Percentiles rank a stretch among this genome's conserved stretches.
Conservation (phyloP, 2,888 invertebrate species). For the Erebia ligea region DNA sequence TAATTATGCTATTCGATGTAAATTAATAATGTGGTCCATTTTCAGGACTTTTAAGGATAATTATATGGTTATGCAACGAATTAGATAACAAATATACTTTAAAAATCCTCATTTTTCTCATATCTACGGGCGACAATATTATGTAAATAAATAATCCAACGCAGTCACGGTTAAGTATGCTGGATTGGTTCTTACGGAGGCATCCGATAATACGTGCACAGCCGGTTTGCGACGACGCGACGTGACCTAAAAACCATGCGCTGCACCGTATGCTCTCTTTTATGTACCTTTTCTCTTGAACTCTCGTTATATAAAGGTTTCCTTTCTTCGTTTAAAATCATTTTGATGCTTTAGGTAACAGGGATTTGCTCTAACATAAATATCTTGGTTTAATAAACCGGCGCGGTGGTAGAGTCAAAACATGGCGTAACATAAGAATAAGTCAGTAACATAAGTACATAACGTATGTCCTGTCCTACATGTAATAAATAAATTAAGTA, state of each 20-base stretch:
- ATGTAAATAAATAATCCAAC: slow-evolving; percentile 9
- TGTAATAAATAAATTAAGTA: too few relatives aligned
- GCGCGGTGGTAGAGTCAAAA: too few relatives aligned
- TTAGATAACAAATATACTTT: too few relatives aligned
- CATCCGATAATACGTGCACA: slow-evolving; percentile 25
- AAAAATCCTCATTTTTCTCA: too few relatives aligned
- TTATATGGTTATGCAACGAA: neutral
- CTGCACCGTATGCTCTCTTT: slow-evolving; percentile 27
- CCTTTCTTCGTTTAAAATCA: neutral
- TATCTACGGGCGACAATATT: neutral
- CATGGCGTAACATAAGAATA: neutral
- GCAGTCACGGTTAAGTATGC: slow-evolving; percentile 27
- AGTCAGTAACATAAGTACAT: too few relatives aligned
- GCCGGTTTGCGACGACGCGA: slow-evolving; percentile 28
- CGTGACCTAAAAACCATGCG: slow-evolving; percentile 33
- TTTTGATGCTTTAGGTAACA: neutral
- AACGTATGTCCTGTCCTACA: too few relatives aligned
- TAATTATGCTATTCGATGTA: too few relatives aligned
- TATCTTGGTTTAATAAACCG: too few relatives aligned
- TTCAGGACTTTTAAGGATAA: neutral
- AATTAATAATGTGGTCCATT: too few relatives aligned
- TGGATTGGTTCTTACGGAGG: slow-evolving; percentile 21
- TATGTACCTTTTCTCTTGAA: slow-evolving; percentile 19
- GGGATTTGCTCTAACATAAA: neutral
- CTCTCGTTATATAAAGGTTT: slow-evolving; percentile 7